Evolutionary conservation across 2,113 vertebrate species (phyloP).

Genomic region (Pteronura brasiliensis): DNA sequence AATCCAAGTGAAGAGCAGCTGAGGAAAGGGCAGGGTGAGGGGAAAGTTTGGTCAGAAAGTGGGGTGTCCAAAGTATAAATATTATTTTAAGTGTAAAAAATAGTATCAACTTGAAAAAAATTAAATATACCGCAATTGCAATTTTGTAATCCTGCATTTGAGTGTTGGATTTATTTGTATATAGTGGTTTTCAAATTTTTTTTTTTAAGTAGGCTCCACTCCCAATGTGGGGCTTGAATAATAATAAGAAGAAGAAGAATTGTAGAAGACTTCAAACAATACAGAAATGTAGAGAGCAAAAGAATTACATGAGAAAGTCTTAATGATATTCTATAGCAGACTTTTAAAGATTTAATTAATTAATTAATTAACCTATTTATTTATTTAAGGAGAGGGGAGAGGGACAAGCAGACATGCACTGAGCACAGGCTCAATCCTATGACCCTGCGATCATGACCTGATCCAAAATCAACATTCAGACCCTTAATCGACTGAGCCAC

Average conservation of each 20-base stretch:
- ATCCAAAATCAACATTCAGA: not conserved
- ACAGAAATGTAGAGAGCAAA: not conserved
- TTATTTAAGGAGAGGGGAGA: not conserved
- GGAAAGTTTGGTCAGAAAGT: not conserved
- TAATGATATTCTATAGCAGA: not conserved
- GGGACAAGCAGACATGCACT: not conserved
- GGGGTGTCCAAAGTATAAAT: not conserved
- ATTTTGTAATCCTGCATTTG: slow-evolving; percentile 23
- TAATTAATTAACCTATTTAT: too few relatives aligned
- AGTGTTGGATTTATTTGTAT: not conserved
- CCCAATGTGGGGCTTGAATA: not conserved
- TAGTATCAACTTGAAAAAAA: not conserved
- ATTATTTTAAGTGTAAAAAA: not conserved
- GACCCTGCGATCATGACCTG: not conserved
- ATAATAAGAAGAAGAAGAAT: not conserved
- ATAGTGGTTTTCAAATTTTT: not conserved
- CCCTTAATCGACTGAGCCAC: not conserved
- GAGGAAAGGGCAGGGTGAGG: not conserved
- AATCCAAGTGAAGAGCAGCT: not conserved
- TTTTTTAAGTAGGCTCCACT: not conserved
- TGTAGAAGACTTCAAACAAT: not conserved
- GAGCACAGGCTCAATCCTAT: not conserved
- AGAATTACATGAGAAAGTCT: not conserved
- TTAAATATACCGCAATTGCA: not conserved
- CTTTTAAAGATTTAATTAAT: not conserved